These are phyloP conservation scores for Metellina segmentata DNA, from an alignment of 2,888 invertebrate species.

Conservation along the genomic window DNA sequence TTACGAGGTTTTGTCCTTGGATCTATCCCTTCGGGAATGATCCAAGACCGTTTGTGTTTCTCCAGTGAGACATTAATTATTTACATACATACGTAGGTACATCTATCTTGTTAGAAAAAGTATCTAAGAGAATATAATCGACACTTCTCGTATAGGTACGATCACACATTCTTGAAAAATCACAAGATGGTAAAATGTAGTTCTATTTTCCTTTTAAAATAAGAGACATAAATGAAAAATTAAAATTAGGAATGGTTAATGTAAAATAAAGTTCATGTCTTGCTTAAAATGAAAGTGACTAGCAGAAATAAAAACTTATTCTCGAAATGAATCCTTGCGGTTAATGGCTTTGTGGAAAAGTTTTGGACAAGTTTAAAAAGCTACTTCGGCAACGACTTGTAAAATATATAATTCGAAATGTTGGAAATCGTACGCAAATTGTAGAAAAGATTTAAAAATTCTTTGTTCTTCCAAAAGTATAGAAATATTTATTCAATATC, in stretches of 20 bases:
- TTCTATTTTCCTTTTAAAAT: no score
- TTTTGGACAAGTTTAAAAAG: background rate
- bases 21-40: no score
- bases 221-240: conserved; percentile 3
- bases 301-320: background rate
- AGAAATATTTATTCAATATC: background rate
- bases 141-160: no score
- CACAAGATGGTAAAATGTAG: no score
- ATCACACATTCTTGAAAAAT: no score
- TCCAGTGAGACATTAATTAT: no score
- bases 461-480: background rate
- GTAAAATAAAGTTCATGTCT: background rate
- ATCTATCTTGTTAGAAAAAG: no score
- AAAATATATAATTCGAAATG: background rate
- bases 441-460: background rate
- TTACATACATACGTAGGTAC: no score
- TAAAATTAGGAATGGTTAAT: background rate
- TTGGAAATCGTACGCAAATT: background rate
- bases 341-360: background rate
- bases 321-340: background rate
- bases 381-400: background rate
- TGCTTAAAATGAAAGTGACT: background rate
- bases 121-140: no score
- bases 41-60: no score
- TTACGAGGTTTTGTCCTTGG: no score